Evolutionary conservation across 2,888 invertebrate species (phyloP).

Genomic region (Tupiocoris notatus): DNA sequence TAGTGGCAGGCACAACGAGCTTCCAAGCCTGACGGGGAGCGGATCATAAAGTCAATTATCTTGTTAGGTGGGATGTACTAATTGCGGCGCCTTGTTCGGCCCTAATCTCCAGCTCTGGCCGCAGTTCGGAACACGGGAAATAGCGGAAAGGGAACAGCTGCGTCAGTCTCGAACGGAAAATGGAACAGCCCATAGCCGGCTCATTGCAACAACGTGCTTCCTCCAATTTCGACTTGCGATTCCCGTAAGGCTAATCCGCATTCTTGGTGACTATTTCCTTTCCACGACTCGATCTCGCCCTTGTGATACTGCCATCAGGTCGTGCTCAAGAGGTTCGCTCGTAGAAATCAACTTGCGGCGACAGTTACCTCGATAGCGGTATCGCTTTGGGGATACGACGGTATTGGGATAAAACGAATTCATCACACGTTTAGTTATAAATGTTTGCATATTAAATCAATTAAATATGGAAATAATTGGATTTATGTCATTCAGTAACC

Average conservation of each 20-base stretch:
- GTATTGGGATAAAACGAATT: too few species aligned
- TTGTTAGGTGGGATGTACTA: background rate
- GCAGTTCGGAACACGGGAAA: background rate
- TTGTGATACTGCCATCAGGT: too few species aligned
- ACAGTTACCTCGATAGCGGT: too few species aligned
- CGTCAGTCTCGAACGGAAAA: background rate
- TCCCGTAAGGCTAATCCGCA: background rate
- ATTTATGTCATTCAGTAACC: too few species aligned
- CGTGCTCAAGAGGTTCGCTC: too few species aligned
- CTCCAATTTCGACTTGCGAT: too few species aligned
- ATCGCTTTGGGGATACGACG: too few species aligned
- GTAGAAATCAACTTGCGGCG: too few species aligned
- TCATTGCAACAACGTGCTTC: background rate
- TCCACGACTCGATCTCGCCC: background rate
- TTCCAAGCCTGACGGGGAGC: background rate
- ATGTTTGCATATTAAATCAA: too few species aligned
- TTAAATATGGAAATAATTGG: too few species aligned
- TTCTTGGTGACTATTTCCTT: background rate
- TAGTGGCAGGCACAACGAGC: background rate
- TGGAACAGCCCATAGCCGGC: too few species aligned
- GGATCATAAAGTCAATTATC: slow-evolving; percentile 19
- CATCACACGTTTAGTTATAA: too few species aligned
- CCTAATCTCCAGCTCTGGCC: background rate
- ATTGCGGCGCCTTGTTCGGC: background rate
- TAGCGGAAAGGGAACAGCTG: background rate